Base-by-base conservation (phyloP, 1,140 invertebrate genomes). In the Muscidifurax raptorellus region DNA sequence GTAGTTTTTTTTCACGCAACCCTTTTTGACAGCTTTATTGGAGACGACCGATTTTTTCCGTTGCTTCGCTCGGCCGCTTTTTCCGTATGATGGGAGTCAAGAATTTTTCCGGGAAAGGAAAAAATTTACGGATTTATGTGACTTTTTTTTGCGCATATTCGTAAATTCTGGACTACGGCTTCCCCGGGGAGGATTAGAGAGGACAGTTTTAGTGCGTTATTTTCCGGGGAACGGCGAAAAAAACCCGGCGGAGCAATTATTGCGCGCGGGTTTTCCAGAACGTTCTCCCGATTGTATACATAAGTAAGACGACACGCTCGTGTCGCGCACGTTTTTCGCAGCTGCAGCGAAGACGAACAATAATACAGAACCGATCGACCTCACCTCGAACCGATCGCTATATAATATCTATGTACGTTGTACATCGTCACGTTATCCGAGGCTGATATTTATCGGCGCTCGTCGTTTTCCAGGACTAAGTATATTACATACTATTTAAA, bases 41-140 rank as follows among this genome's bases (percentile, higher is more conserved):
- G 1, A 7, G 22, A 22, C 25, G 28, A 18, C 27, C 32, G 0
- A 36, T 72, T 72, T 72, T 72, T 72, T 59, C 52, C 1, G 1
- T 4, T 36, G 47, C 36, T 52, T 2, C 15, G 47, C 13, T 18
- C 18, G 15, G 18, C 3, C 18, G 52, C 52, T 59, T 59, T 59
- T 59, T 22, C 52, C 28, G 25, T 30, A 67, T 36, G 6, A 76
- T 77, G 59, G 47, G 40, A 82, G 80, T 74, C 69, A 66, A 64
- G 44, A 30, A 59, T 81, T 52, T 81, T 81, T 82, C 52, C 28
- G 18, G 30, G 12, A 3, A n/a, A 18, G 30, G 15, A 82, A 64
- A 66, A 74, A 82, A 47, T 47, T 5, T 27, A 7, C 30, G 52
- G 52, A 82, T 82, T 82, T 82, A 82, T 75, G 79, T 72, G 52